Base-by-base conservation (phyloP, 2,797 vertebrate species). In the Hypotaenidia philippensis region DNA sequence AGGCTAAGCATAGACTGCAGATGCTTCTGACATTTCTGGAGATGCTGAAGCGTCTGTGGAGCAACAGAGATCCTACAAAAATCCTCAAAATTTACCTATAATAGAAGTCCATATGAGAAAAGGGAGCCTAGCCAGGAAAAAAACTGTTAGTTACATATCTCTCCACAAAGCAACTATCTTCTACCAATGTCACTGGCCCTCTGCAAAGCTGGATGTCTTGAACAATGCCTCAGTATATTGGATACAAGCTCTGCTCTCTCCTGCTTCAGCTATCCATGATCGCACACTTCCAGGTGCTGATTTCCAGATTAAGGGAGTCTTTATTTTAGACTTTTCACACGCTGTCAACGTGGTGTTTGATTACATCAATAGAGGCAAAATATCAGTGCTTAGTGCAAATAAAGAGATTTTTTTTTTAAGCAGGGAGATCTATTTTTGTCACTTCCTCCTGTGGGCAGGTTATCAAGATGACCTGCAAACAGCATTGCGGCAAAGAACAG, bases 321-420 rank as follows among this genome's bases (percentile, higher is more conserved):
- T 97, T 96, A 93, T 96, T 97, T 94, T 84, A 93, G 64, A 70
- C 83, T 93, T 96, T 97, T 96, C 90, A 84, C 92, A 94, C 50
- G 16, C 84, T 94, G 90, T 96, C 91, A 78, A 78, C 10, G 2
- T 95, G 87, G 96, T 94, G 71, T 97, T 96, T 96, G 91, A 88
- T 95, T 97, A 92, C 92, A 94, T 81, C 91, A 93, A 61, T 47
- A 92, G 81, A 83, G 83, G 78, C 78, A 92, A 93, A 81, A 92
- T 97, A 94, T 94, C 59, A 0, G 93, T 79, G 63, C 72, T 95
- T 76, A 92, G 60, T 90, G 89, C 87, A 95, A 96, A 96, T 86
- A 90, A 87, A 94, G 89, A 87, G 76, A 77, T 88, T 44, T 44
- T 91, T 95, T 52, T 53, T 96, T 95, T 45, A 90, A 89, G 59